phyloP scores from a whole-genome alignment of 2,888 invertebrate genomes.

The Sceliomorpha sp. region DNA sequence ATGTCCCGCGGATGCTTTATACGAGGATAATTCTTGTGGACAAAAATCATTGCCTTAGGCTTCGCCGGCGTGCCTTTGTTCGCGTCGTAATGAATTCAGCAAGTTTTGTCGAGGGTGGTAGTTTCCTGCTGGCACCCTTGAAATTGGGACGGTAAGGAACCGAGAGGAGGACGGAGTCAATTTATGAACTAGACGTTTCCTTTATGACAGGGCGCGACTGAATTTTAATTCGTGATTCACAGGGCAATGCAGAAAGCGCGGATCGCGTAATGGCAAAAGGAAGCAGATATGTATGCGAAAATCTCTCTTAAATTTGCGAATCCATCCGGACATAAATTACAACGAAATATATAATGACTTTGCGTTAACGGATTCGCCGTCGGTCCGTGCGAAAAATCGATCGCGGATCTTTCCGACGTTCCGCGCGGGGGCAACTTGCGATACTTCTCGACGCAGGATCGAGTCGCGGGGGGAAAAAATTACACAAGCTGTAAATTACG shows the following conservation, averaged over 20 bases:
- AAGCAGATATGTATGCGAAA: no score
- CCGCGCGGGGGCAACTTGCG: no score
- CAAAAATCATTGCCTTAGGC: constrained; percentile 70
- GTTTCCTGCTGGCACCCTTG: constrained; percentile 78
- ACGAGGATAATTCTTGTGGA: constrained; percentile 36
- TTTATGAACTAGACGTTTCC: constrained; percentile 78
- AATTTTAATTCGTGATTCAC: constrained; percentile 77
- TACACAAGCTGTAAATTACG: no score
- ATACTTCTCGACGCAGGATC: no score
- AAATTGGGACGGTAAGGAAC: constrained; percentile 70
- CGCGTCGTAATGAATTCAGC: constrained; percentile 77
- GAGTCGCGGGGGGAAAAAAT: no score
- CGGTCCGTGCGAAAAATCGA: no score
- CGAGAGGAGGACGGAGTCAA: constrained; percentile 62
- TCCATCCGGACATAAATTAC: no score
- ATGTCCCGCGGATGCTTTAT: constrained; percentile 24
- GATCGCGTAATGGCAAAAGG: neutral
- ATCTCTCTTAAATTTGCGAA: no score
- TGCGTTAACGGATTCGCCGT: no score
- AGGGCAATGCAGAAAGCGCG: constrained; percentile 56
- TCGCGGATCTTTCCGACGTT: no score
- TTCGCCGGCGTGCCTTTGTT: constrained; percentile 72
- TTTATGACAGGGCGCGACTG: constrained; percentile 76
- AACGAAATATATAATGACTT: no score
- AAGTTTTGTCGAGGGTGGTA: constrained; percentile 78